These are phyloP conservation scores for Calameuta pallipes DNA, from an alignment of 2,888 invertebrate genomes.

Conservation along the genomic window DNA sequence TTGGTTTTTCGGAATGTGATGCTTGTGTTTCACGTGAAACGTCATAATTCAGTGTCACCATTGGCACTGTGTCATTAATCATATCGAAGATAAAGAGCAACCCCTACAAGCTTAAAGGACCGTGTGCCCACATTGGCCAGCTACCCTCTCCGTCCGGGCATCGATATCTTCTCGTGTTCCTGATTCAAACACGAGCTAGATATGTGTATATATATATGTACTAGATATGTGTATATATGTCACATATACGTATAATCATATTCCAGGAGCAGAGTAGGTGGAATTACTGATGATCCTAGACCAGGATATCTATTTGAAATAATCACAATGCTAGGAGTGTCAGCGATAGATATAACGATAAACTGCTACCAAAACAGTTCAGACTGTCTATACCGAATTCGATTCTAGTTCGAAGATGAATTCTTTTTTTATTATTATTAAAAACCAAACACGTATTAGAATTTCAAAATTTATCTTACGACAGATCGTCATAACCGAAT, in stretches of 20 bases:
- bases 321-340: background rate
- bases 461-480: background rate
- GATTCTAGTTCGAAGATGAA: background rate
- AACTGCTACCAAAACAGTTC: background rate
- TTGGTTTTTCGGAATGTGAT: constrained; percentile 12
- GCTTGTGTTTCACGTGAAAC: constrained; percentile 19
- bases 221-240: background rate
- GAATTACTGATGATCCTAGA: background rate
- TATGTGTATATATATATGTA: background rate
- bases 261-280: background rate
- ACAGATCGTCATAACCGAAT: background rate
- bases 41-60: constrained; percentile 25
- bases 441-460: background rate
- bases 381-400: background rate
- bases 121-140: background rate
- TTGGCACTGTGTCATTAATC: constrained; percentile 16
- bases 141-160: background rate
- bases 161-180: background rate
- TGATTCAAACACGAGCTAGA: background rate
- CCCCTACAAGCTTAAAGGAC: constrained; percentile 12
- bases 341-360: background rate
- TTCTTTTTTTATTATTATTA: background rate
- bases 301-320: background rate
- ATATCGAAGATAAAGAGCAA: constrained; percentile 22
- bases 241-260: background rate